Evolutionary conservation across 2,113 vertebrate genomes (phyloP), one percentile per base, ranked within the genome.

Genomic region (Apus apus): DNA sequence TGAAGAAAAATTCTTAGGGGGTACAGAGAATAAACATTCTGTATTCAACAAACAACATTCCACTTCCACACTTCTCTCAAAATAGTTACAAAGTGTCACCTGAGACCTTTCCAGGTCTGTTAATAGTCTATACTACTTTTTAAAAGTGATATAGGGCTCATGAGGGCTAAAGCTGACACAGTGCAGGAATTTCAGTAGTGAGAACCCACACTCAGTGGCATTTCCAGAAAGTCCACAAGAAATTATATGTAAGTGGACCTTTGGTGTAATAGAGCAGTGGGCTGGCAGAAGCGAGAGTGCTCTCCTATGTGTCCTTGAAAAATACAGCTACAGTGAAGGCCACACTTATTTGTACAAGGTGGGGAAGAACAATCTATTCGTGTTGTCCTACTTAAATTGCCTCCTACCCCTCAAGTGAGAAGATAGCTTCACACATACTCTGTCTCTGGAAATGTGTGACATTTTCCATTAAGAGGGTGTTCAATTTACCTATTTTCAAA

Each of bases 251-350:
- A 43, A 43, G 23, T 2, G 15, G 13, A n/a, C 89, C 38, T 84
- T 27, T 15, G 36, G 8, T 46, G 40, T 40, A 1, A 0, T 1
- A 27, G 26, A 65, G n/a, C 50, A 58, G 64, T 6, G n/a, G 8
- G 5, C 22, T 70, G 11, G 54, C 40, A 87, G 26, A 40, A 53
- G 30, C 11, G 65, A 48, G 36, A 48, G 19, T 13, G 29, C 17
- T 68, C 20, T 67, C 30, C 4, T 4, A 11, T 0, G 5, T 1
- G 2, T 21, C 51, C 25, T n/a, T 87, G 56, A 60, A 61, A 80
- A 84, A 60, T 5, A 65, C 0, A 66, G 40, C 29, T 53, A 43
- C 25, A 51, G 25, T 26, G 25, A 89, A 74, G 53, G 57, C 4
- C 46, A 60, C 23, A 30, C 8, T 2, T 25, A 6, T 14, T 38